Base-by-base conservation (phyloP, 2,888 invertebrate genomes). In the Onthophagus sagittarius region DNA sequence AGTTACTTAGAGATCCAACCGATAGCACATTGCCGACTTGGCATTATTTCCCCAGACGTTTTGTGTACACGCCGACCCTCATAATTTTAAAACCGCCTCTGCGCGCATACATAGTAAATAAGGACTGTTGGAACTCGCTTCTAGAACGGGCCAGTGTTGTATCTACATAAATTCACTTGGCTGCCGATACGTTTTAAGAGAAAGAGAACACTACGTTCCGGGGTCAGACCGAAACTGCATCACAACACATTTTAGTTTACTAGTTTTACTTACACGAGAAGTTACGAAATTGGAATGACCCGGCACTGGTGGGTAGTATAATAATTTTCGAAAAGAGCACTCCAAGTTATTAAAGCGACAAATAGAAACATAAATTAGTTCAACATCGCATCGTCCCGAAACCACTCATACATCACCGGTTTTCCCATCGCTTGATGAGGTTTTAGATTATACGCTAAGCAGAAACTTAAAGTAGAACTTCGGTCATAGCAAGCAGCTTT, bases 31-130 rank as follows among this genome's bases (percentile, higher is more conserved):
- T 32, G 31, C 32, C 23, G 23, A 67, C 31, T 67, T 67, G 67
- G 32, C 67, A 67, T 67, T 67, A 67, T 67, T 67, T 67, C 67
- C 67, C 67, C 67, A 15, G 67, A 67, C 67, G 67, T n/a, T 23
- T 67, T 32, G 67, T 32, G 31, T 31, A 32, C 67, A 67, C 32
- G 13, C 67, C 63, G 15, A 15, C 63, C 15, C 15, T 15, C 31
- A 67, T 67, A 67, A 67, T 67, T 67, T 32, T 32, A 32, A n/a
- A 23, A 23, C 67, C 67, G 67, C n/a, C 32, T 31, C 67, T 31
- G 67, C 23, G 13, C 67, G 67, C 67, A 32, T 67, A 67, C 67
- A 23, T 67, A 31, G 67, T 67, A 67, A 67, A 67, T 67, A 67
- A 67, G 39, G 39, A 53, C 39, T 11, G 39, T 9, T 9, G 39